These are phyloP conservation scores for Spondyliosoma cantharus DNA, from an alignment of 2,797 vertebrate genomes.

Conservation along the genomic window DNA sequence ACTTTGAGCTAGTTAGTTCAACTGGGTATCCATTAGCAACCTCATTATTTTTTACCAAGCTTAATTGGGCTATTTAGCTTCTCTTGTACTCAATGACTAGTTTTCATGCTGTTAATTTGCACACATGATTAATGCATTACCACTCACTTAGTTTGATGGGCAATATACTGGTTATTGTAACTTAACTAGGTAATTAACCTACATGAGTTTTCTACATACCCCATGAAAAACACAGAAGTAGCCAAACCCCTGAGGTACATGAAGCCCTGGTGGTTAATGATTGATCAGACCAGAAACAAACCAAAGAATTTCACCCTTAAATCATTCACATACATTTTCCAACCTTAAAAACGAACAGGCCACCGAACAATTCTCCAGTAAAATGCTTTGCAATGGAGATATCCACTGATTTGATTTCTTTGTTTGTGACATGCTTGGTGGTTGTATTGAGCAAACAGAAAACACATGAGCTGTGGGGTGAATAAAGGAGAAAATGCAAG, in stretches of 20 bases:
- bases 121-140: not conserved
- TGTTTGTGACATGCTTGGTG: conserved; percentile 31
- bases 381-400: conserved; percentile 23
- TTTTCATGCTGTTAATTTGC: not conserved
- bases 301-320: conserved; percentile 15
- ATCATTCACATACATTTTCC: conserved; percentile 26
- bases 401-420: conserved; percentile 22
- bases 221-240: not conserved
- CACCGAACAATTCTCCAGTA: not conserved
- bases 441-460: conserved; percentile 53
- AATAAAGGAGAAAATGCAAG: conserved; percentile 38
- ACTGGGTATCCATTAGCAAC: no score
- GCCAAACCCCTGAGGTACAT: no score
- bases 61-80: not conserved
- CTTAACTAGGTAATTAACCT: not conserved
- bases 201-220: not conserved
- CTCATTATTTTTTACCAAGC: not conserved
- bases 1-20: not conserved
- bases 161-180: not conserved
- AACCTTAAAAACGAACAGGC: conserved; percentile 2
- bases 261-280: not conserved
- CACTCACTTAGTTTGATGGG: not conserved
- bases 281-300: not conserved
- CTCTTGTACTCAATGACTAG: not conserved
- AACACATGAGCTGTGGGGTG: conserved; percentile 47